Percentiles rank a stretch among this genome's conserved stretches.
These are phyloP conservation scores for Empis stercorea DNA, from an alignment of 2,888 invertebrate genomes.

Conservation along the genomic window DNA sequence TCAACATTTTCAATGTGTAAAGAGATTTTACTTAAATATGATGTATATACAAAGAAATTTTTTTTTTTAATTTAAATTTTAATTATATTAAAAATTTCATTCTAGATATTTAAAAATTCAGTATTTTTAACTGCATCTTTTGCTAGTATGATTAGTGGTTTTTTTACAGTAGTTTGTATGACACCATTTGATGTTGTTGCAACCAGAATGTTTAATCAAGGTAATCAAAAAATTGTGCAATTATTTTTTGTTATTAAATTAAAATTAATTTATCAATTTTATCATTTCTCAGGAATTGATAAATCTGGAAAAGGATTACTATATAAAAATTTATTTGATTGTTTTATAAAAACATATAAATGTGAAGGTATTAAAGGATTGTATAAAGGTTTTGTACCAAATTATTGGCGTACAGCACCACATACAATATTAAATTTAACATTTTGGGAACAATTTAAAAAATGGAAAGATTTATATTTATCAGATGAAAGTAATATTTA, in stretches of 20 bases:
- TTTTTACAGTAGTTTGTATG: constrained; percentile 60
- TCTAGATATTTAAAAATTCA: constrained; percentile 28
- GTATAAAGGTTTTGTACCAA: constrained; percentile 66
- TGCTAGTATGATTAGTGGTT: constrained; percentile 65
- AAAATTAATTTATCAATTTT: not conserved
- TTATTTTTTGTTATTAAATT: too few relatives aligned
- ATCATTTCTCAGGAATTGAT: constrained; percentile 42
- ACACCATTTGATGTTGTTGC: constrained; percentile 80
- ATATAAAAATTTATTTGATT: constrained; percentile 63
- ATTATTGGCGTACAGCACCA: constrained; percentile 63
- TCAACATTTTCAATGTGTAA: constrained; percentile 60
- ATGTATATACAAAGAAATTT: constrained; percentile 13
- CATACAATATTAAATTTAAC: constrained; percentile 65
- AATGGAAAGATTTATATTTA: constrained; percentile 17
- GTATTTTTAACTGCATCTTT: constrained; percentile 46
- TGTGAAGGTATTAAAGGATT: constrained; percentile 66
- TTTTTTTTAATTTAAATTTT: constrained; percentile 13
- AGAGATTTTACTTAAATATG: constrained; percentile 35
- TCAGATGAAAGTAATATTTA: constrained; percentile 15
- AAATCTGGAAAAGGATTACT: constrained; percentile 44
- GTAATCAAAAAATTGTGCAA: constrained; percentile 36
- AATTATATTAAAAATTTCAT: constrained; percentile 12
- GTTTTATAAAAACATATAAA: constrained; percentile 58
- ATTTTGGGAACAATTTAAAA: constrained; percentile 52
- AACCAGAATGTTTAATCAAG: constrained; percentile 82